Conservation (phyloP, 1,140 invertebrate species). For the Coenobita brevimanus region DNA sequence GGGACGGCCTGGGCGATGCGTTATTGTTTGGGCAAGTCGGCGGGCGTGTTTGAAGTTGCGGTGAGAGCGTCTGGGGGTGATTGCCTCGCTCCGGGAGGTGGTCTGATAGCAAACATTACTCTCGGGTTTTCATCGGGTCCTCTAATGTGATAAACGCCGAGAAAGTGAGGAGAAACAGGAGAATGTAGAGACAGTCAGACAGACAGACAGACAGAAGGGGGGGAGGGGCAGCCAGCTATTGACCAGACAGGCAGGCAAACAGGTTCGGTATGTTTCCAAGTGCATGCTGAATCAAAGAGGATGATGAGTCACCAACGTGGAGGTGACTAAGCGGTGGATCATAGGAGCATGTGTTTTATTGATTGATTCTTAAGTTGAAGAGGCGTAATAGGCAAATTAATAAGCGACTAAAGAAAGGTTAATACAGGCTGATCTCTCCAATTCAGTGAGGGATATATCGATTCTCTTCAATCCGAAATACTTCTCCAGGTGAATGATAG, state of each 20-base stretch:
- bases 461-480: too few species aligned
- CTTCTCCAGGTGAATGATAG: too few species aligned
- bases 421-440: too few species aligned
- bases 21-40: constrained; percentile 29
- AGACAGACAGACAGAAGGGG: background rate
- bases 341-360: too few species aligned
- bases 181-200: background rate
- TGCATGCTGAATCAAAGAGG: background rate
- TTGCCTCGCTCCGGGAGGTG: constrained; percentile 42
- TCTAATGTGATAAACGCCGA: constrained; percentile 1
- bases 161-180: background rate
- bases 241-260: constrained; percentile 13
- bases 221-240: too few species aligned
- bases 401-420: too few species aligned
- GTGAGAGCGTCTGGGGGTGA: constrained; percentile 16
- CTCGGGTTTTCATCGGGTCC: background rate
- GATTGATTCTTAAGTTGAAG: too few species aligned
- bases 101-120: constrained; percentile 34
- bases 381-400: too few species aligned
- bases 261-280: background rate
- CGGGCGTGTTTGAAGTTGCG: constrained; percentile 42
- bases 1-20: constrained; percentile 20
- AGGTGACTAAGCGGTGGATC: too few species aligned
- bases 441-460: too few species aligned
- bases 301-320: constrained; percentile 12